These are phyloP conservation scores for Elaphurus davidianus DNA, from an alignment of 2,113 vertebrate species.

Conservation along the genomic window DNA sequence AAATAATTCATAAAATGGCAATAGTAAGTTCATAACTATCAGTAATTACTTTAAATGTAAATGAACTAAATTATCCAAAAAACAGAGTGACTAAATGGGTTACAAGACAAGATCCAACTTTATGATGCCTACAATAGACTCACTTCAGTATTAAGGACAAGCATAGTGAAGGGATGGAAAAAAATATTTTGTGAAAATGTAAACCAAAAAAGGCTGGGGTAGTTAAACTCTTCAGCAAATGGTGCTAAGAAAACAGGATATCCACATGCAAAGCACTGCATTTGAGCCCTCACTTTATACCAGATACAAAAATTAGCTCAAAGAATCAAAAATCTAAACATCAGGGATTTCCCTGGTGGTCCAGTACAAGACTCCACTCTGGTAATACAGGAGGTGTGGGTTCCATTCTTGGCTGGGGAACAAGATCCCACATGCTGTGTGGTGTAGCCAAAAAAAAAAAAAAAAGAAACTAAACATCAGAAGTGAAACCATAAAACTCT, in stretches of 20 bases:
- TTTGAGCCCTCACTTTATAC: neutral
- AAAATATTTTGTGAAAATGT: neutral
- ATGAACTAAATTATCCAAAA: neutral
- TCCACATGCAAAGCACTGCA: neutral
- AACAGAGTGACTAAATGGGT: neutral
- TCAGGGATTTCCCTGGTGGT: neutral
- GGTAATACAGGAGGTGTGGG: neutral
- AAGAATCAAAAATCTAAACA: neutral
- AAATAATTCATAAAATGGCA: neutral
- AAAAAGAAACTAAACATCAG: neutral
- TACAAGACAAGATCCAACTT: neutral
- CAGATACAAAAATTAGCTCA: neutral
- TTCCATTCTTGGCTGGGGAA: neutral
- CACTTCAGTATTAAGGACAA: neutral
- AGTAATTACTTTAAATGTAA: neutral
- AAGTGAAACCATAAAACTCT: neutral
- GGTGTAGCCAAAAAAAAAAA: neutral
- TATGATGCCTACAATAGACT: neutral
- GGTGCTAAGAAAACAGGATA: neutral
- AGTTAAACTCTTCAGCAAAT: neutral
- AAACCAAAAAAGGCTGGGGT: neutral
- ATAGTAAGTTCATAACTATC: neutral
- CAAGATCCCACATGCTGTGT: neutral
- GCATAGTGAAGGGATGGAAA: neutral
- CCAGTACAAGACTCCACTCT: neutral